phyloP scores from a whole-genome alignment of 2,113 vertebrate species.

The Alosa alosa region DNA sequence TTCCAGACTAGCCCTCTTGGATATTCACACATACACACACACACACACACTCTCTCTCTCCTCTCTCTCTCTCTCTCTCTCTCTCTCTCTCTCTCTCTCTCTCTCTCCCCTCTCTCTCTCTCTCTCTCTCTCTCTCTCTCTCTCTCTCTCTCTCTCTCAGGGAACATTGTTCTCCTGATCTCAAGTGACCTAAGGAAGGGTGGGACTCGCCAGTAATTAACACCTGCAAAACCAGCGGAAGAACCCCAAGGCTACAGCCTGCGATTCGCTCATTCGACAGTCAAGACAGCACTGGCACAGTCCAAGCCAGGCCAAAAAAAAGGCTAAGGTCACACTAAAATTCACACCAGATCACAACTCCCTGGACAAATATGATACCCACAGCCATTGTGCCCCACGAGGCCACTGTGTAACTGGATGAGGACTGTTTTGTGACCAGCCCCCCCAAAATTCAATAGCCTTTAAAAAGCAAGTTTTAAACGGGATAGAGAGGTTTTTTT shows the following conservation, averaged over 20 bases:
- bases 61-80: neutral
- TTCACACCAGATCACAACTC: neutral
- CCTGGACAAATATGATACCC: neutral
- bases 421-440: neutral
- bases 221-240: neutral
- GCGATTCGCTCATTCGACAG: neutral
- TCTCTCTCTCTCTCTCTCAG: neutral
- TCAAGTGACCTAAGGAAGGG: neutral
- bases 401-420: neutral
- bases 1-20: neutral
- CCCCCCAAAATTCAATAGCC: neutral
- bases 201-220: neutral
- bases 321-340: neutral
- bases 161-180: neutral
- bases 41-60: neutral
- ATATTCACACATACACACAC: neutral
- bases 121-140: no score
- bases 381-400: neutral
- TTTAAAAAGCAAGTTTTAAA: neutral
- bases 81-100: neutral
- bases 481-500: neutral
- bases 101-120: no score
- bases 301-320: neutral
- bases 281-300: neutral
- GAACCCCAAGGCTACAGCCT: neutral